Evolutionary conservation across 1,140 invertebrate genomes (phyloP), one percentile per base, ranked within the genome.

Genomic region (Polypedilum vanderplanki): DNA sequence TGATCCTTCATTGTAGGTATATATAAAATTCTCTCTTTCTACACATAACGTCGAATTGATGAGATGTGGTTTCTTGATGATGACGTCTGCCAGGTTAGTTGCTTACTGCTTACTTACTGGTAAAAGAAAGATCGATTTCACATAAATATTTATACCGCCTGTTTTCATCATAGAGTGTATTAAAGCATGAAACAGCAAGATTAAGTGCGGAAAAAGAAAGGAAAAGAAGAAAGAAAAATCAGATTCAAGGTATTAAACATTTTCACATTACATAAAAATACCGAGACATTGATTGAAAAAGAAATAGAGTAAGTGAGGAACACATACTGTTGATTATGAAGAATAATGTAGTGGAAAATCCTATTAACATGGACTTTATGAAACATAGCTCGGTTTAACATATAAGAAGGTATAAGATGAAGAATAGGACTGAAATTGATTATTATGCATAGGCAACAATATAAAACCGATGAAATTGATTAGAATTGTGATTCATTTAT

Each of bases 291-390:
- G 46, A 57, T 57, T 57, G 46, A 57, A 57, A 57, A 57, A 57
- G n/a, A 15, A 12, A 46, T 46, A 57, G 46, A n/a, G 46, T n/a
- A 15, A 12, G 46, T n/a, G 15, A 57, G 46, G n/a, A 46, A 57
- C 15, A 57, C n/a, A 57, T n/a, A 57, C 46, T n/a, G 46, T 57
- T 57, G 46, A 57, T 57, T 57, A n/a, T 57, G 65, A 70, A 70
- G 65, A 70, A 70, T 20, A 70, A 70, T 70, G 65, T 70, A 22
- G 65, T 70, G 65, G 65, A 70, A 70, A 70, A 70, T 70, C 65
- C 65, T 22, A 70, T 70, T 70, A 70, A 20, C 65, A 70, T 70
- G 65, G 46, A n/a, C 46, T 57, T 57, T n/a, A 57, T 57, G n/a
- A 33, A 33, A 33, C 24, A 33, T 33, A 33, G 24, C 24, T 33